These are phyloP conservation scores for Ceratina australensis DNA, from an alignment of 1,140 invertebrate species.

Conservation along the genomic window DNA sequence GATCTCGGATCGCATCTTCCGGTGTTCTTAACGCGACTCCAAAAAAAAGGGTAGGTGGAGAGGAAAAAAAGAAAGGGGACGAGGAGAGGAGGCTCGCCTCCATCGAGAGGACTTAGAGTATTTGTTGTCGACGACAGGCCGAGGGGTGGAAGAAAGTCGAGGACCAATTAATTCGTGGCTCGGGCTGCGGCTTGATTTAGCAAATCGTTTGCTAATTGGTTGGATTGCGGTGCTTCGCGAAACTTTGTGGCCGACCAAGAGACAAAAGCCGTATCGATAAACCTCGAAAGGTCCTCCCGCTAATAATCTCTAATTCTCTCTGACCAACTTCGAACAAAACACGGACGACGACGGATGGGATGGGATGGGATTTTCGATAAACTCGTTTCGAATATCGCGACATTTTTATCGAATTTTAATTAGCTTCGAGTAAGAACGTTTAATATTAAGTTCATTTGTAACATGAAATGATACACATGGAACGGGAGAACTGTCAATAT, in stretches of 20 bases:
- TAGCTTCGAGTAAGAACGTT: not conserved
- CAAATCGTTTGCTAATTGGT: constrained; percentile 50
- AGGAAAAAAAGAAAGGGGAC: not conserved
- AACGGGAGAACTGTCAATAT: not conserved
- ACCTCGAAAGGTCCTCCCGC: not conserved
- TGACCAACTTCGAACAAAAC: constrained; percentile 33
- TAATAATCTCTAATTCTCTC: constrained; percentile 49
- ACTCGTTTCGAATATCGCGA: not conserved
- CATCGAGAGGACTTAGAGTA: constrained; percentile 44
- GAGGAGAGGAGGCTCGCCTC: constrained; percentile 6
- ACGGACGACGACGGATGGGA: not conserved
- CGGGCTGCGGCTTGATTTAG: constrained; percentile 40
- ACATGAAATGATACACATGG: not conserved
- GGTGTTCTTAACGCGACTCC: constrained; percentile 15
- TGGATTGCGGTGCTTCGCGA: constrained; percentile 47
- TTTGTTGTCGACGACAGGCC: constrained; percentile 38
- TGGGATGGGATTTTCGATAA: not conserved
- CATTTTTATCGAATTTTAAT: not conserved
- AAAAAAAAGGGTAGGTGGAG: not conserved
- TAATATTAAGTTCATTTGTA: not conserved
- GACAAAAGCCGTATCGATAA: constrained; percentile 48
- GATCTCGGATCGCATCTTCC: constrained; percentile 27
- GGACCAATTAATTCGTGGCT: constrained; percentile 48
- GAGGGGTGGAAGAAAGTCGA: constrained; percentile 34
- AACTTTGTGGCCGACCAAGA: constrained; percentile 32